Conservation (phyloP, 2,113 vertebrate genomes). For the Epinephelus moara region DNA sequence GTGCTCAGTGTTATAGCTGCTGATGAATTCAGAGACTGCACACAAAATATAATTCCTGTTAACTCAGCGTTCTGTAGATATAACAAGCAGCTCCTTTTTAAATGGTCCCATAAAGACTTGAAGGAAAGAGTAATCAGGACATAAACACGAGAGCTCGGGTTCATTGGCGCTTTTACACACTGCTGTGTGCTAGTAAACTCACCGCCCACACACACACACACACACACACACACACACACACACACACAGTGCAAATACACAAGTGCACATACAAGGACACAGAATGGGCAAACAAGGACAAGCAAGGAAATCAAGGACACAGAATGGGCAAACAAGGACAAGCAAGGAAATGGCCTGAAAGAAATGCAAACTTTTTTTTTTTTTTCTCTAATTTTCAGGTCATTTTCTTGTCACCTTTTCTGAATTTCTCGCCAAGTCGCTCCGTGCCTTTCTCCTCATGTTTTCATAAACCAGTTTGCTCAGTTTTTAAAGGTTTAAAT, state of each 20-base stretch:
- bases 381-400: too few relatives aligned
- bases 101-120: slow-evolving; percentile 45
- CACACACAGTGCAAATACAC: background rate
- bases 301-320: background rate
- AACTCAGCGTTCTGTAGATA: slow-evolving; percentile 24
- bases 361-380: too few relatives aligned
- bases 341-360: too few relatives aligned
- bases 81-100: slow-evolving; percentile 31
- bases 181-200: slow-evolving; percentile 18
- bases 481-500: too few relatives aligned
- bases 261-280: background rate
- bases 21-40: background rate
- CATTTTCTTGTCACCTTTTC: too few relatives aligned
- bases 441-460: too few relatives aligned
- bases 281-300: too few relatives aligned
- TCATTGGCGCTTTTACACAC: slow-evolving; percentile 40
- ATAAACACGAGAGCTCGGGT: slow-evolving; percentile 34
- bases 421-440: too few relatives aligned
- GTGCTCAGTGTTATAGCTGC: background rate
- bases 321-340: too few relatives aligned
- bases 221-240: slow-evolving; percentile 7
- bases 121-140: slow-evolving; percentile 54
- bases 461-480: too few relatives aligned
- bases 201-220: background rate
- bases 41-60: background rate